Conservation (phyloP, 2,797 vertebrate species). For the Micropoecilia bifurca region DNA sequence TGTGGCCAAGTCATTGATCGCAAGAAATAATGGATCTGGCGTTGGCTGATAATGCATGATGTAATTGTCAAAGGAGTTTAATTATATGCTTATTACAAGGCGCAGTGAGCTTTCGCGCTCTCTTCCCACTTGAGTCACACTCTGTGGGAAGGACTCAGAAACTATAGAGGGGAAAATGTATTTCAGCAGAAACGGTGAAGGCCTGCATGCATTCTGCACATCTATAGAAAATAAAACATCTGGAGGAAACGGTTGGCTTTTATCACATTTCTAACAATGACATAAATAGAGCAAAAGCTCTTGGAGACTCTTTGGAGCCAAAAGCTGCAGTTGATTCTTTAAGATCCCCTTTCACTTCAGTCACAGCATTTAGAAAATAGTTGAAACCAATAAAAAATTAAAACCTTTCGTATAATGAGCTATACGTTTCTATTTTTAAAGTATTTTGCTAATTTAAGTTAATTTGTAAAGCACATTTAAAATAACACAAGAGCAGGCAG, state of each 20-base stretch:
- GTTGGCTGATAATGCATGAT: slow-evolving; percentile 89
- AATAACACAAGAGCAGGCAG: background rate
- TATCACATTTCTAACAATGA: background rate
- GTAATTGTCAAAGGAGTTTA: slow-evolving; percentile 93
- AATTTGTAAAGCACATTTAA: background rate
- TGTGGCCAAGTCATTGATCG: slow-evolving; percentile 81
- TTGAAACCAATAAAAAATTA: background rate
- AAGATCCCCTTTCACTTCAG: background rate
- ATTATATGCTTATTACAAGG: slow-evolving; percentile 86
- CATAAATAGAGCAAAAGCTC: background rate
- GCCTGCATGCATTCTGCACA: background rate
- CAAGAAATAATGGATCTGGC: slow-evolving; percentile 89
- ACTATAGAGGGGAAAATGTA: slow-evolving; percentile 15
- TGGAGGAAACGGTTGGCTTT: background rate
- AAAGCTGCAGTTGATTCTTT: background rate
- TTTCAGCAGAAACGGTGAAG: slow-evolving; percentile 40
- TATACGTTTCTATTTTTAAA: background rate
- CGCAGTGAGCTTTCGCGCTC: slow-evolving; percentile 76
- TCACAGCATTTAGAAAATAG: background rate
- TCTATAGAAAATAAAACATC: slow-evolving; percentile 7
- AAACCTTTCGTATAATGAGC: background rate
- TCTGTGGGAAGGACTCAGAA: slow-evolving; percentile 55
- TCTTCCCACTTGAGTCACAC: slow-evolving; percentile 69
- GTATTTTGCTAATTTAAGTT: background rate
- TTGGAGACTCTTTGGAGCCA: background rate